phyloP scores from a whole-genome alignment of 2,113 vertebrate genomes.

The Pangasianodon hypophthalmus region DNA sequence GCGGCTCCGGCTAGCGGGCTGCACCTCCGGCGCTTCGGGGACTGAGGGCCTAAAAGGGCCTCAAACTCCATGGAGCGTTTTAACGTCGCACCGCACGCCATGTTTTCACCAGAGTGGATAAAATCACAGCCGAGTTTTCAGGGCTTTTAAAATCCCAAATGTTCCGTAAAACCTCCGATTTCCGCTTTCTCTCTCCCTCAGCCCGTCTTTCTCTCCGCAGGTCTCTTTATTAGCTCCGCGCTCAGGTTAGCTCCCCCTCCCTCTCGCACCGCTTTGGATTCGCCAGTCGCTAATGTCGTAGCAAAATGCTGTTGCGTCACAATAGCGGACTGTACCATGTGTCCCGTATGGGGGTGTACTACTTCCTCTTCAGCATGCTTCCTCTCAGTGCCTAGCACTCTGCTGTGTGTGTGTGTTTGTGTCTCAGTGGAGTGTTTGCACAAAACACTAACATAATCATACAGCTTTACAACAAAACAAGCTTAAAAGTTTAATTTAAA shows the following conservation, averaged over 20 bases:
- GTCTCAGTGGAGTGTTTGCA: no score
- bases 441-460: background rate
- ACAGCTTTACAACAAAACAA: background rate
- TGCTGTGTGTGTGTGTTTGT: no score
- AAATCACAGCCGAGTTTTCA: background rate
- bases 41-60: slow-evolving; percentile 87
- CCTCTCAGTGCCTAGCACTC: no score
- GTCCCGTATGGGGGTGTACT: background rate
- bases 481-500: background rate
- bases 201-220: slow-evolving; percentile 45
- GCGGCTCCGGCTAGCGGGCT: slow-evolving; percentile 81
- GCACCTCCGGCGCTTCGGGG: slow-evolving; percentile 87
- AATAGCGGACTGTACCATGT: slow-evolving; percentile 66
- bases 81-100: slow-evolving; percentile 89
- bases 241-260: slow-evolving; percentile 64
- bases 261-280: slow-evolving; percentile 59
- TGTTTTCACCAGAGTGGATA: slow-evolving; percentile 62
- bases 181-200: background rate
- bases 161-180: slow-evolving; percentile 9
- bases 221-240: slow-evolving; percentile 63
- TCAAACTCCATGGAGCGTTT: slow-evolving; percentile 90
- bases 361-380: background rate
- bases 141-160: slow-evolving; percentile 32
- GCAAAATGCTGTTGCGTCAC: slow-evolving; percentile 73
- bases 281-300: slow-evolving; percentile 66